phyloP scores from a whole-genome alignment of 1,140 invertebrate genomes.

The Megalopta genalis region DNA sequence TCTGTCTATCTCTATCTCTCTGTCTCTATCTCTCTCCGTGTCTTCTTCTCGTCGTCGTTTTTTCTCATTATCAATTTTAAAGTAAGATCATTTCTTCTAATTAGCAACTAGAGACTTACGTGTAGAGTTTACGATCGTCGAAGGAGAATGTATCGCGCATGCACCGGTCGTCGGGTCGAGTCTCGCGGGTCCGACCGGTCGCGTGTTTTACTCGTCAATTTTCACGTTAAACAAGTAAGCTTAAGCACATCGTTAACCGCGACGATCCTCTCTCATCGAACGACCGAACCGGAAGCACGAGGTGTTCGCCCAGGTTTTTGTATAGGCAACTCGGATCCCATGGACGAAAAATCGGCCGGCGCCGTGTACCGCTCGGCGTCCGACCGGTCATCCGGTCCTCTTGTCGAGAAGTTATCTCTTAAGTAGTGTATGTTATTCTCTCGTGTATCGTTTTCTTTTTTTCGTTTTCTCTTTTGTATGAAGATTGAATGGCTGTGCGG shows the following conservation, averaged over 20 bases:
- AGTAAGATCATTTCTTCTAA: slow-evolving; percentile 10
- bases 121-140: not conserved
- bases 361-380: too few species aligned
- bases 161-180: not conserved
- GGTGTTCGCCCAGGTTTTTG: not conserved
- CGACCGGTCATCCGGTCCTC: too few species aligned
- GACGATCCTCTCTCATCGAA: not conserved
- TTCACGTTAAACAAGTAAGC: not conserved
- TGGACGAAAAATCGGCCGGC: too few species aligned
- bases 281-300: not conserved
- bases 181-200: not conserved
- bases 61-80: not conserved
- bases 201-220: not conserved
- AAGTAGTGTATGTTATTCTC: slow-evolving; percentile 46
- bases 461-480: slow-evolving; percentile 34
- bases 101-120: slow-evolving; percentile 7
- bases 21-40: not conserved
- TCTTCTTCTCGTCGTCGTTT: slow-evolving; percentile 14
- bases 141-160: not conserved
- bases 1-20: not conserved
- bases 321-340: too few species aligned
- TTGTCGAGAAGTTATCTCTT: too few species aligned
- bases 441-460: slow-evolving; percentile 46
- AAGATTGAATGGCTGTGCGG: slow-evolving; percentile 40
- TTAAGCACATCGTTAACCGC: not conserved